A percentile compares a stretch with the other conserved stretches of the same genome.
phyloP scores from a whole-genome alignment of 1,140 invertebrate genomes.

The Zaprionus vittiger region DNA sequence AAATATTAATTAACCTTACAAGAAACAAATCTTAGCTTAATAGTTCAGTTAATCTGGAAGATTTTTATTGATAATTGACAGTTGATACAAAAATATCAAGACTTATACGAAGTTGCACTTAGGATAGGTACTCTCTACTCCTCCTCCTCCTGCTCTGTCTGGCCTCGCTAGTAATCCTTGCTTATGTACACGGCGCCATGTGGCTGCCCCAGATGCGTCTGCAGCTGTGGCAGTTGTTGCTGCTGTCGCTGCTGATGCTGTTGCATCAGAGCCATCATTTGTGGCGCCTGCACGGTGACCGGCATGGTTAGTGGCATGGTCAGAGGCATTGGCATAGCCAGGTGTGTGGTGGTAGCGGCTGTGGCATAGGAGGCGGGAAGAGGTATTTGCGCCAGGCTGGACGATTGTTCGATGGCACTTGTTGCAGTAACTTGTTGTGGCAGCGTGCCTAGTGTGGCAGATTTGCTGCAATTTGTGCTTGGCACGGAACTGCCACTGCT shows the following conservation, averaged over 20 bases:
- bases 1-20: background rate
- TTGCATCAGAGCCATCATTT: slow-evolving; percentile 73
- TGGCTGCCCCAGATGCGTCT: slow-evolving; percentile 18
- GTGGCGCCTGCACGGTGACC: slow-evolving; percentile 59
- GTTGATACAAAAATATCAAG: slow-evolving; percentile 42
- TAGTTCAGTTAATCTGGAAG: slow-evolving; percentile 2
- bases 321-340: slow-evolving; percentile 55
- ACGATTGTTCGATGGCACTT: slow-evolving; percentile 39
- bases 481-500: slow-evolving; percentile 10
- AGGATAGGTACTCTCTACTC: slow-evolving; percentile 48
- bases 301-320: slow-evolving; percentile 65
- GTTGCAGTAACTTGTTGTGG: slow-evolving; percentile 12
- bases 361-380: slow-evolving; percentile 44
- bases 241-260: slow-evolving; percentile 54
- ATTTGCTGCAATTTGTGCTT: slow-evolving; percentile 22
- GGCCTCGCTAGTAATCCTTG: slow-evolving; percentile 60
- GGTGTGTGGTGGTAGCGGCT: slow-evolving; percentile 40
- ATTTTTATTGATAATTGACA: slow-evolving; percentile 51
- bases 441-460: slow-evolving; percentile 3
- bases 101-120: slow-evolving; percentile 54
- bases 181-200: slow-evolving; percentile 63
- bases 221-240: slow-evolving; percentile 29
- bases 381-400: slow-evolving; percentile 19
- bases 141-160: background rate
- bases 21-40: background rate